Conservation (phyloP, 2,888 invertebrate species). For the Athalia cordata region DNA sequence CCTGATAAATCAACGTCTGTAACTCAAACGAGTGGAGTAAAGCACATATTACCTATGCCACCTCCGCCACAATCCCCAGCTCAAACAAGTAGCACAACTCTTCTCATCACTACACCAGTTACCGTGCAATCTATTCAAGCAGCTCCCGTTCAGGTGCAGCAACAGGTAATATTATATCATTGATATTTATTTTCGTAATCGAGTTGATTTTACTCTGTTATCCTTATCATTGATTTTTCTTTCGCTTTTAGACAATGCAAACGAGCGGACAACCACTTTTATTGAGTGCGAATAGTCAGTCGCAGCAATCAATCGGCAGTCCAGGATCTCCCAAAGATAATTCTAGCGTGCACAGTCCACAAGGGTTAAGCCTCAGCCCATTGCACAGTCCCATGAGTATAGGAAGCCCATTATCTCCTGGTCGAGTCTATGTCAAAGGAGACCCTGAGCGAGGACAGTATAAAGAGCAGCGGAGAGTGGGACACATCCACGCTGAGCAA, state of each 20-base stretch:
- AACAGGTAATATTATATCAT: constrained; percentile 52
- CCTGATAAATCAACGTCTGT: constrained; percentile 70
- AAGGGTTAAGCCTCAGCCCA: constrained; percentile 73
- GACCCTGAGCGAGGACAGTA: constrained; percentile 76
- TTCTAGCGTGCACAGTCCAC: constrained; percentile 68
- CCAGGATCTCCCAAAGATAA: constrained; percentile 70
- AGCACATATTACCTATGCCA: constrained; percentile 75
- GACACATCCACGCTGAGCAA: constrained; percentile 96
- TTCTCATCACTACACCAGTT: constrained; percentile 73
- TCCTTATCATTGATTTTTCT: constrained; percentile 1
- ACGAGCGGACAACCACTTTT: constrained; percentile 60
- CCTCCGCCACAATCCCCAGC: constrained; percentile 75
- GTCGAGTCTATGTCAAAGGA: constrained; percentile 70
- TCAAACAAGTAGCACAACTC: constrained; percentile 67
- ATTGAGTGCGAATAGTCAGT: constrained; percentile 60
- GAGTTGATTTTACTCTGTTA: not conserved
- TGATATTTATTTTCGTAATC: not conserved
- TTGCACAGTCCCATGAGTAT: constrained; percentile 73
- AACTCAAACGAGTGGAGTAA: constrained; percentile 66
- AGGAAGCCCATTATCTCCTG: constrained; percentile 80
- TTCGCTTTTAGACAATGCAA: constrained; percentile 44
- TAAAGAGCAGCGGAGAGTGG: constrained; percentile 85
- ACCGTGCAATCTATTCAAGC: constrained; percentile 72
- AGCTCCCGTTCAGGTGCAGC: constrained; percentile 58
- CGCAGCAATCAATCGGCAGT: constrained; percentile 62